Conservation (phyloP, 2,888 invertebrate genomes). For the Drosophila fulvimacula region DNA sequence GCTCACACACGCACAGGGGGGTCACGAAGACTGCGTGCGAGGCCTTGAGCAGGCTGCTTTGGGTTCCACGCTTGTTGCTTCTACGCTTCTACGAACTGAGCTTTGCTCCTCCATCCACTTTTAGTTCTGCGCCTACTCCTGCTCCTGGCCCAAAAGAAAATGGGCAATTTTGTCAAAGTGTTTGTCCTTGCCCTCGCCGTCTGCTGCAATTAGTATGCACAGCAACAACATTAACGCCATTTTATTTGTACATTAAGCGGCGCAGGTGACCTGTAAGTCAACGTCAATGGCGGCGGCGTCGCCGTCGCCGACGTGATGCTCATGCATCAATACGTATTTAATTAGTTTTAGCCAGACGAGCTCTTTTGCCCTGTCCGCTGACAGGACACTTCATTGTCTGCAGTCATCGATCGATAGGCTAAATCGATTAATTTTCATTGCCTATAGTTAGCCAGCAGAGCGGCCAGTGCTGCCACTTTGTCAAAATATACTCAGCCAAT, state of each 20-base stretch:
- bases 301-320: slow-evolving; percentile 55
- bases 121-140: not conserved
- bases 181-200: slow-evolving; percentile 37
- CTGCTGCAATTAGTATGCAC: slow-evolving; percentile 74
- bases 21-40: slow-evolving; percentile 27
- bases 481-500: not conserved
- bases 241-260: slow-evolving; percentile 70
- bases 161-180: slow-evolving; percentile 48
- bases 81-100: slow-evolving; percentile 11
- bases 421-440: not conserved
- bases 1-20: not conserved
- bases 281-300: not conserved
- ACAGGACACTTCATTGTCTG: slow-evolving; percentile 18
- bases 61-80: slow-evolving; percentile 53
- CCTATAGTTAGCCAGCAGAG: not conserved
- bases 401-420: slow-evolving; percentile 9
- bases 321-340: slow-evolving; percentile 61
- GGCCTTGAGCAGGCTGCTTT: slow-evolving; percentile 48
- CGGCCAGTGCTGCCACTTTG: not conserved
- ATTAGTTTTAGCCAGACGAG: slow-evolving; percentile 54
- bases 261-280: slow-evolving; percentile 61
- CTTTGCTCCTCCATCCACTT: not conserved
- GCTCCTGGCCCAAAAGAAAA: slow-evolving; percentile 8
- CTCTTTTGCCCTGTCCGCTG: slow-evolving; percentile 7
- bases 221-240: slow-evolving; percentile 64